Percentiles rank a stretch among this genome's conserved stretches.
Evolutionary conservation across 2,113 vertebrate species (phyloP).

Genomic region (Miniopterus natalensis): DNA sequence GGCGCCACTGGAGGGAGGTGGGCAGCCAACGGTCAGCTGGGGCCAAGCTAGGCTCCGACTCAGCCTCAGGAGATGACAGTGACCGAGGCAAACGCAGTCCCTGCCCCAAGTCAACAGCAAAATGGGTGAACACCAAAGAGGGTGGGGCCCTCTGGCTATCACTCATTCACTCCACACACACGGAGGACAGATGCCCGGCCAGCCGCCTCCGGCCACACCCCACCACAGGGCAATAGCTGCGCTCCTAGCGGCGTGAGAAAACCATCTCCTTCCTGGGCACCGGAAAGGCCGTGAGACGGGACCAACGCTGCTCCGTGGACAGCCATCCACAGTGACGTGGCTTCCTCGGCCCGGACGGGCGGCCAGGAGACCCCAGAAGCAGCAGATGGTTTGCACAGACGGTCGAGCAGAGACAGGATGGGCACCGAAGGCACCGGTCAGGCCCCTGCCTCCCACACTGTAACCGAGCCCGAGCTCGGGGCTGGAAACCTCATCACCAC

Average conservation of each 20-base stretch:
- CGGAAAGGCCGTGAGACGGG: neutral
- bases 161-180: neutral
- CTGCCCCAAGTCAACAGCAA: neutral
- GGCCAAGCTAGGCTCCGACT: too few species aligned
- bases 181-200: accelerated
- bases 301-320: accelerated
- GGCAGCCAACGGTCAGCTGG: too few species aligned
- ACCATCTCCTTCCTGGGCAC: too few species aligned
- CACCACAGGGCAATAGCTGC: too few species aligned
- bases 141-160: neutral
- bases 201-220: neutral
- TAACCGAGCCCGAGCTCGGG: accelerated
- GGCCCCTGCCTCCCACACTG: neutral
- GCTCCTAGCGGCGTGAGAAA: neutral
- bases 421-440: accelerated
- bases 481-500: conserved; percentile 44
- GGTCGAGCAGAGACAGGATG: neutral
- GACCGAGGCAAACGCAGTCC: neutral
- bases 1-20: neutral
- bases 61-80: neutral
- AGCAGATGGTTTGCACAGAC: neutral
- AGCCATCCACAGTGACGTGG: accelerated
- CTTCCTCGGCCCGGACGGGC: neutral
- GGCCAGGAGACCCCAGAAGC: neutral
- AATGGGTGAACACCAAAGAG: neutral